Percentiles rank a stretch among this genome's conserved stretches.
Evolutionary conservation across 2,888 invertebrate genomes (phyloP).

Genomic region (Helleia helle): DNA sequence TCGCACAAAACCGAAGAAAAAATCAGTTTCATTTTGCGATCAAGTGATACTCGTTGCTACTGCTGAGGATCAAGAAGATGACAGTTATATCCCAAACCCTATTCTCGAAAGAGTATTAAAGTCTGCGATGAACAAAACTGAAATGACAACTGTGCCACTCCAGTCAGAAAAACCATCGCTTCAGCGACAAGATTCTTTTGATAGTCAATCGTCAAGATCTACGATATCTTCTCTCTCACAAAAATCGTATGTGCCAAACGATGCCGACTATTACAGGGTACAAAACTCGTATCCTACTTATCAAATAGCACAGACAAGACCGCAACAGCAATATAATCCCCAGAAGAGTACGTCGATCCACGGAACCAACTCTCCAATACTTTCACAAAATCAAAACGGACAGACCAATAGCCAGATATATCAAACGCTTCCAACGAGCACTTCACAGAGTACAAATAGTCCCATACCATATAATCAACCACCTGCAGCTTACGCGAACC

Average conservation of each 20-base stretch:
- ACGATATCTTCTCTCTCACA: conserved; percentile 66
- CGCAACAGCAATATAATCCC: conserved; percentile 46
- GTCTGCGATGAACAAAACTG: conserved; percentile 85
- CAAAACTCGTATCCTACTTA: conserved; percentile 54
- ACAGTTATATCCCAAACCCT: conserved; percentile 92
- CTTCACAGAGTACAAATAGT: conserved; percentile 40
- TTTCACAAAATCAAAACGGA: conserved; percentile 32
- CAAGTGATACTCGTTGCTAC: conserved; percentile 94
- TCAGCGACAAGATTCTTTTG: conserved; percentile 65
- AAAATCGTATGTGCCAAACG: conserved; percentile 47
- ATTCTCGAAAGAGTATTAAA: conserved; percentile 89
- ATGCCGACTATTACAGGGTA: conserved; percentile 52
- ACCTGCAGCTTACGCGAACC: conserved; percentile 45
- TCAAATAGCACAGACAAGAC: conserved; percentile 45
- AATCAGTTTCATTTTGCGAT: conserved; percentile 95
- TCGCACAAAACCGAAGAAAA: conserved; percentile 83
- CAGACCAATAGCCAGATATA: conserved; percentile 48
- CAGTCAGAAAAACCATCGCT: conserved; percentile 64
- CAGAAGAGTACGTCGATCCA: conserved; percentile 49
- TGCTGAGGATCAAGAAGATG: conserved; percentile 93
- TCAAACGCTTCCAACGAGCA: conserved; percentile 43
- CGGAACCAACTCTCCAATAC: conserved; percentile 42
- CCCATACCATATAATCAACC: conserved; percentile 58
- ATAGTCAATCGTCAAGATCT: conserved; percentile 66
- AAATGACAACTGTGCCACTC: conserved; percentile 67